phyloP scores from a whole-genome alignment of 2,113 vertebrate species.

The Sula dactylatra region DNA sequence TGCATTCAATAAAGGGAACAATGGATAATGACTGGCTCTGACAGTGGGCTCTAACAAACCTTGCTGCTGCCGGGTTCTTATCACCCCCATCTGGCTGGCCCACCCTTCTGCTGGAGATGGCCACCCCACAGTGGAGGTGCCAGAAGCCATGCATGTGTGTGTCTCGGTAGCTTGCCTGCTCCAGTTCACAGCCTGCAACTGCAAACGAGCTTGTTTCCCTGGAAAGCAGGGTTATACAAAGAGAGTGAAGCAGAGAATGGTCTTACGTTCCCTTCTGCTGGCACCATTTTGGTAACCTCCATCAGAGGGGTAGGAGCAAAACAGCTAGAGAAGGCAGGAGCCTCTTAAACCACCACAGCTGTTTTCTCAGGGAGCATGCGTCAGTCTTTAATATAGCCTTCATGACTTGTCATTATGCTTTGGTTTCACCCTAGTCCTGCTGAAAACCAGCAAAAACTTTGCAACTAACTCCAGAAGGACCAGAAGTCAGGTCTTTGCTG shows the following conservation, averaged over 20 bases:
- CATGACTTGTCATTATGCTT: background rate
- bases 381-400: background rate
- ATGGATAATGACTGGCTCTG: background rate
- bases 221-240: background rate
- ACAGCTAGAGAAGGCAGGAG: background rate
- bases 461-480: background rate
- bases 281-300: background rate
- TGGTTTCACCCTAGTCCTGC: background rate
- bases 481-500: background rate
- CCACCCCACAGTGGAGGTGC: background rate
- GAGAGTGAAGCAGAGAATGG: background rate
- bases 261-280: background rate
- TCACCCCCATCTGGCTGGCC: background rate
- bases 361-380: background rate
- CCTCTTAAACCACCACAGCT: background rate
- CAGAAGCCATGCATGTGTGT: background rate
- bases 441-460: constrained; percentile 2
- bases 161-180: background rate
- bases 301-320: background rate
- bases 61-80: background rate
- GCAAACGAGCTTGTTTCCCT: background rate
- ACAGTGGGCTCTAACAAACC: background rate
- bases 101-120: background rate
- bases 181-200: background rate
- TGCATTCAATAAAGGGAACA: background rate